A percentile compares a stretch with the other conserved stretches of the same genome.
Evolutionary conservation across 2,113 vertebrate genomes (phyloP).

Genomic region (Mus spicilegus): DNA sequence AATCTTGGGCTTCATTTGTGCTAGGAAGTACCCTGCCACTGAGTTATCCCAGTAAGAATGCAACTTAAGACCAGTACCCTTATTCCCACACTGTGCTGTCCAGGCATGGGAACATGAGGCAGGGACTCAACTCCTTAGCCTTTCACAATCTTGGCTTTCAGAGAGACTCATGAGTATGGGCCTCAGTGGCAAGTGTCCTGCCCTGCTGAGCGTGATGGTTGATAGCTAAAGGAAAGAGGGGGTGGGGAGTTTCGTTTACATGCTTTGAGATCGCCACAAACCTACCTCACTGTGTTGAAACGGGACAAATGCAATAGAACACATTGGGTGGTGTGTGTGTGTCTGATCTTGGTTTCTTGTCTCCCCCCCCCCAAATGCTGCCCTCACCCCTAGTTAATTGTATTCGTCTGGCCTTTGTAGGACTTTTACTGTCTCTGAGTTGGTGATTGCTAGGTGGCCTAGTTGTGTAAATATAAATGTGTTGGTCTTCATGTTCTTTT

Average conservation of each 20-base stretch:
- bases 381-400: slow-evolving; percentile 69
- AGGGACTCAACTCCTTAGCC: slow-evolving; percentile 22
- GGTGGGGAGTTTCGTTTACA: slow-evolving; percentile 63
- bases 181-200: not conserved
- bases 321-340: slow-evolving; percentile 67
- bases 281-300: slow-evolving; percentile 84
- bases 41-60: slow-evolving; percentile 17
- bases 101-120: slow-evolving; percentile 3
- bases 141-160: slow-evolving; percentile 53
- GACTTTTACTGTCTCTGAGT: slow-evolving; percentile 71
- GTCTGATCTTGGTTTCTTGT: slow-evolving; percentile 74
- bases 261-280: slow-evolving; percentile 72
- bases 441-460: slow-evolving; percentile 83
- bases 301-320: slow-evolving; percentile 88
- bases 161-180: not conserved
- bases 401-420: slow-evolving; percentile 79
- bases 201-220: slow-evolving; percentile 64
- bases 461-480: slow-evolving; percentile 85
- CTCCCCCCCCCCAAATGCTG: slow-evolving; percentile 61
- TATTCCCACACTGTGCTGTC: slow-evolving; percentile 43
- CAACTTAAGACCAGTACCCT: slow-evolving; percentile 34
- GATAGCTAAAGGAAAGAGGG: slow-evolving; percentile 62
- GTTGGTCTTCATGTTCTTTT: slow-evolving; percentile 82
- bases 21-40: not conserved
- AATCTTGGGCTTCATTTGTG: not conserved